Evolutionary conservation across 2,888 invertebrate genomes (phyloP).

Genomic region (Agriopis marginaria): DNA sequence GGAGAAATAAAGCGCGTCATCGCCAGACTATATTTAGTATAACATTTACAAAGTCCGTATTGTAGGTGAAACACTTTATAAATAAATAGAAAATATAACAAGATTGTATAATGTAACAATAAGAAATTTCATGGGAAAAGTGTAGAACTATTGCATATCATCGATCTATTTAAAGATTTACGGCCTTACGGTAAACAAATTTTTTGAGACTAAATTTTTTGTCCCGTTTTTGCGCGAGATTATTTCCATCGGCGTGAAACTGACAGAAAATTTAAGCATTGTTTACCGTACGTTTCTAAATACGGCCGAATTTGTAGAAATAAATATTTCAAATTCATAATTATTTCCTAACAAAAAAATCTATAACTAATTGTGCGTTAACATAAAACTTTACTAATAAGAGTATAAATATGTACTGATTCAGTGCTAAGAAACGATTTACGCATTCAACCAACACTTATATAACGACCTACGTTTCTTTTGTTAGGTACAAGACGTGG

Average conservation of each 20-base stretch:
- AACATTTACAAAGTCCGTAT: no score
- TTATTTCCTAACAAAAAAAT: constrained; percentile 27
- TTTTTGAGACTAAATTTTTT: no score
- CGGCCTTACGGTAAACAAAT: no score
- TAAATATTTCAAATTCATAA: constrained; percentile 28
- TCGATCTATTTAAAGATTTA: constrained; percentile 10
- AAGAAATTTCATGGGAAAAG: constrained; percentile 6
- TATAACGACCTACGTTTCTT: neutral
- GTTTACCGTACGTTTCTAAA: neutral
- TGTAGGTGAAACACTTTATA: neutral
- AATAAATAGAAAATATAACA: constrained; percentile 22
- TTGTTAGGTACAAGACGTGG: neutral
- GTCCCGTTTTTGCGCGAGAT: no score
- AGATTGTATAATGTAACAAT: constrained; percentile 20
- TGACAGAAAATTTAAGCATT: neutral
- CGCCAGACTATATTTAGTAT: no score
- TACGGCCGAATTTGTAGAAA: constrained; percentile 11
- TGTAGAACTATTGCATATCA: constrained; percentile 27
- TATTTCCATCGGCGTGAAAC: no score
- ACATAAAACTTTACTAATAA: constrained; percentile 26
- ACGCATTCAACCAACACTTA: neutral
- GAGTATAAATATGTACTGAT: constrained; percentile 31
- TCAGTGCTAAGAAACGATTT: constrained; percentile 22
- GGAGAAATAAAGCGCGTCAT: no score
- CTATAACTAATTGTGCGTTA: constrained; percentile 43